Conservation (phyloP, 2,113 vertebrate genomes). For the Phalacrocorax pelagicus region DNA sequence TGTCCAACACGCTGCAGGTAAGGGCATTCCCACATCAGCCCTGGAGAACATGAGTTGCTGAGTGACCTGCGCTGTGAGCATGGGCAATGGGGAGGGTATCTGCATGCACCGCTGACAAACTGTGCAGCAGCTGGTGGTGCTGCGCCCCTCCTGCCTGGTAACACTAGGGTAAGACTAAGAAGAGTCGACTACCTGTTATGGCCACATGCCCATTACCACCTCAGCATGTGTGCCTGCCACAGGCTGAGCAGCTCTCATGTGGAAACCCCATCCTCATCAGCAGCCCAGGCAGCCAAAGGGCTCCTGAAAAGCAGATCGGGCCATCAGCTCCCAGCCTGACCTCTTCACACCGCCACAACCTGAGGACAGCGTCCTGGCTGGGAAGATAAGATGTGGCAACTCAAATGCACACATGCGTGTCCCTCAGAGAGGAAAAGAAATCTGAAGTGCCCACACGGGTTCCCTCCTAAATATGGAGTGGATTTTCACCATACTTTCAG, state of each 20-base stretch:
- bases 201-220: not conserved
- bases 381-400: not conserved
- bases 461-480: not conserved
- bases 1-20: not conserved
- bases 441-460: not conserved
- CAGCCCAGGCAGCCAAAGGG: not conserved
- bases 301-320: not conserved
- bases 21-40: not conserved
- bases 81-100: not conserved
- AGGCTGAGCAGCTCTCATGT: not conserved
- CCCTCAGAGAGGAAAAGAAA: not conserved
- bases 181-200: not conserved
- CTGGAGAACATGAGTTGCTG: not conserved
- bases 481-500: not conserved
- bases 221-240: not conserved
- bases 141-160: not conserved
- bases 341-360: not conserved
- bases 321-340: not conserved
- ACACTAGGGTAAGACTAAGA: not conserved
- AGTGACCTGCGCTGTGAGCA: not conserved
- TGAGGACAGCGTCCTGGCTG: not conserved
- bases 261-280: not conserved
- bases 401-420: not conserved
- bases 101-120: not conserved
- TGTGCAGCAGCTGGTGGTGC: fast-evolving